A percentile compares a stretch with the other conserved stretches of the same genome.
Evolutionary conservation across 2,888 invertebrate genomes (phyloP).

Genomic region (Macaria liturata): DNA sequence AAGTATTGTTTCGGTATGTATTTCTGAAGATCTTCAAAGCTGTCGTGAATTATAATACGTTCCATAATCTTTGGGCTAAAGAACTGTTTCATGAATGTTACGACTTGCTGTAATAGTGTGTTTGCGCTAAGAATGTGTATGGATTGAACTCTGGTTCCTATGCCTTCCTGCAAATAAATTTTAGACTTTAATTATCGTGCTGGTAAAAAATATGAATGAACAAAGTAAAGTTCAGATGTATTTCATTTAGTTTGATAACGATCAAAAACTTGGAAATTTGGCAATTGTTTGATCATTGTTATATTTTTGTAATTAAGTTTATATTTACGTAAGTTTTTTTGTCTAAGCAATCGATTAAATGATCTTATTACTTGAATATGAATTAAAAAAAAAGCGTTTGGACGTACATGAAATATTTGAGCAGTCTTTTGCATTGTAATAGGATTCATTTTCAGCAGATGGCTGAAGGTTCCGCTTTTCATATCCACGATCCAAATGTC

Average conservation of each 20-base stretch:
- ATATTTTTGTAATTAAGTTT: too few relatives aligned
- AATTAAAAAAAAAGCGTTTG: too few relatives aligned
- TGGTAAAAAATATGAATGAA: too few relatives aligned
- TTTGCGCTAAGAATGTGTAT: constrained; percentile 74
- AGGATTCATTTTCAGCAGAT: constrained; percentile 68
- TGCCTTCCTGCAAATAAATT: constrained; percentile 68
- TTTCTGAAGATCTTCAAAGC: constrained; percentile 51
- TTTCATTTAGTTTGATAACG: too few relatives aligned
- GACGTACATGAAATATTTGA: constrained; percentile 66
- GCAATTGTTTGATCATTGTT: too few relatives aligned
- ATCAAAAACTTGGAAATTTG: too few relatives aligned
- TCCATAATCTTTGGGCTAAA: constrained; percentile 64
- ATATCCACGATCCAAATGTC: constrained; percentile 75
- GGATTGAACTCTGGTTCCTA: constrained; percentile 60
- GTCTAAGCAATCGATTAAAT: too few relatives aligned
- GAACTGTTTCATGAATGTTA: constrained; percentile 60
- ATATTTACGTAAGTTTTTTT: too few relatives aligned
- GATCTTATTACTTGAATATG: too few relatives aligned
- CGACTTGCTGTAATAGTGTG: constrained; percentile 50
- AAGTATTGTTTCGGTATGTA: constrained; percentile 52
- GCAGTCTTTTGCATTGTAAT: constrained; percentile 61
- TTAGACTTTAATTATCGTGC: too few relatives aligned
- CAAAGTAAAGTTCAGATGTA: too few relatives aligned
- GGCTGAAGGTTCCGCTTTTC: constrained; percentile 55
- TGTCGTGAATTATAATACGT: constrained; percentile 49